Percentiles rank a stretch among this genome's conserved stretches.
phyloP scores from a whole-genome alignment of 2,888 invertebrate species.

The Chrysolina americana region DNA sequence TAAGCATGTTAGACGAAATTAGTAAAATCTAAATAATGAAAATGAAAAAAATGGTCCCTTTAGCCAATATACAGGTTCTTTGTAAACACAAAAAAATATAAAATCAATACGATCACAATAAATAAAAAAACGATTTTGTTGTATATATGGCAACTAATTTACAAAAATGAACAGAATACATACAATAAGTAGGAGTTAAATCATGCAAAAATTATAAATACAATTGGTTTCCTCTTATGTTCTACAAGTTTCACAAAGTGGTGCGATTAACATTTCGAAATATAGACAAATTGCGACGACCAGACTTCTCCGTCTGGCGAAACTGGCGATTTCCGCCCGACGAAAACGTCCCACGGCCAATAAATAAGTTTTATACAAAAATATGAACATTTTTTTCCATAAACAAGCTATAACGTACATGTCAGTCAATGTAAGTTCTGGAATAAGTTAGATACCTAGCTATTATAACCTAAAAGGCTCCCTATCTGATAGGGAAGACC shows the following conservation, averaged over 20 bases:
- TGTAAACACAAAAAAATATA: constrained; percentile 51
- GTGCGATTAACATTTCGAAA: constrained; percentile 20
- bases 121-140: constrained; percentile 54
- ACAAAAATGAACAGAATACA: constrained; percentile 49
- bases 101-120: constrained; percentile 54
- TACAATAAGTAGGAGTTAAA: constrained; percentile 32
- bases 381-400: constrained; percentile 65
- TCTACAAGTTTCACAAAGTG: constrained; percentile 6
- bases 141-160: constrained; percentile 62
- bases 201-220: not conserved
- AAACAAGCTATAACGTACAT: constrained; percentile 60
- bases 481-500: constrained; percentile 68
- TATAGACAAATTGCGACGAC: constrained; percentile 18
- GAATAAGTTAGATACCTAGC: constrained; percentile 59
- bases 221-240: constrained; percentile 22
- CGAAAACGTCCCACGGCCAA: constrained; percentile 49
- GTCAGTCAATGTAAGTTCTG: constrained; percentile 66
- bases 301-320: constrained; percentile 46
- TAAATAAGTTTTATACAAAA: constrained; percentile 65
- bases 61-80: constrained; percentile 60
- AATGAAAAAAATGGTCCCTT: constrained; percentile 66
- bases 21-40: constrained; percentile 62
- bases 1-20: constrained; percentile 60
- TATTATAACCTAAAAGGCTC: constrained; percentile 83
- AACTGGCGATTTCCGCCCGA: constrained; percentile 62